These are phyloP conservation scores for Sylvicola fuscatus DNA, from an alignment of 2,888 invertebrate species.

Conservation along the genomic window DNA sequence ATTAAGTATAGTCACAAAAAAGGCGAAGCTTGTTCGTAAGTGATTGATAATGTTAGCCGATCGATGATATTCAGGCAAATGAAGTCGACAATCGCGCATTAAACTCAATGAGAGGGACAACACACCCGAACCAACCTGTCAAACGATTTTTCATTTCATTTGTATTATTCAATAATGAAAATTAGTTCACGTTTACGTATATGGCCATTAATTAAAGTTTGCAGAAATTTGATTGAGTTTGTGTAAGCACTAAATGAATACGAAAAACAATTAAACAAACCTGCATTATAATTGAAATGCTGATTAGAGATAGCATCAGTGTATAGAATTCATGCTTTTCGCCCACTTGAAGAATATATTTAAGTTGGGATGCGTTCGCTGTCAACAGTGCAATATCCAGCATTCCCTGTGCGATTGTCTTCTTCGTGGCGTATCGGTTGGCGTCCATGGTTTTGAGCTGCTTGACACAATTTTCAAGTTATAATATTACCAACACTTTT, in stretches of 20 bases:
- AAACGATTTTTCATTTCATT: not conserved
- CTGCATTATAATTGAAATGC: conserved; percentile 67
- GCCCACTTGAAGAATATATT: conserved; percentile 69
- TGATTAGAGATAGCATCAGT: conserved; percentile 57
- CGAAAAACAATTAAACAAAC: conserved; percentile 32
- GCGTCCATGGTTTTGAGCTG: conserved; percentile 58
- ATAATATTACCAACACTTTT: no score
- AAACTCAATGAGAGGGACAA: conserved; percentile 53
- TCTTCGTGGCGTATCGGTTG: conserved; percentile 80
- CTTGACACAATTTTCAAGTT: no score
- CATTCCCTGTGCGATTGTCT: conserved; percentile 82
- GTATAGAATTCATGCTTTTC: conserved; percentile 72
- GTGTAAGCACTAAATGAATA: no score
- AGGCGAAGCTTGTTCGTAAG: conserved; percentile 44
- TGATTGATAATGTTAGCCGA: conserved; percentile 54
- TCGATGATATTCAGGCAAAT: conserved; percentile 41
- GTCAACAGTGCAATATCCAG: conserved; percentile 72
- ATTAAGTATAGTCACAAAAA: conserved; percentile 53
- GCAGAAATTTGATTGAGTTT: no score
- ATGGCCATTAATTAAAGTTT: no score
- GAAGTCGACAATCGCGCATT: conserved; percentile 55
- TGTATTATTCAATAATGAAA: no score
- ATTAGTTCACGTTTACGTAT: no score
- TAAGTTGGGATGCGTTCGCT: conserved; percentile 73
- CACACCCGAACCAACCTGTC: conserved; percentile 51